Evolutionary conservation across 2,113 vertebrate species (phyloP), one percentile per base, ranked within the genome.

Genomic region (Stigmatopora nigra): DNA sequence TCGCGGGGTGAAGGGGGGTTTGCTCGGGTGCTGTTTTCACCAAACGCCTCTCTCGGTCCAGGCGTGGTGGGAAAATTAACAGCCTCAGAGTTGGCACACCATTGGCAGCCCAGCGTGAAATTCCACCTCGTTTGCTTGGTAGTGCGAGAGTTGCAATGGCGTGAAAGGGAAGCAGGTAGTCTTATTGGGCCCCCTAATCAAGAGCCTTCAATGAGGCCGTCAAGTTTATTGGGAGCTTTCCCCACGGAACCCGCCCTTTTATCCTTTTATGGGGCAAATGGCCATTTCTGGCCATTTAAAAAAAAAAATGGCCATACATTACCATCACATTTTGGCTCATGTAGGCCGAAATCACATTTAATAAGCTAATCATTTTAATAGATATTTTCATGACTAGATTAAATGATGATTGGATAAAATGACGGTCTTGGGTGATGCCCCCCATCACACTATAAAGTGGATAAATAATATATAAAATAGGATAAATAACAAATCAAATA

Each of bases 101-200:
- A 88, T 84, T 86, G 78, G 72, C 86, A 86, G 69, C 77, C 48
- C 85, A 84, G 90, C 79, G 86, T 86, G 90, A 87, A 88, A 90
- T 90, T 90, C 90, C 85, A 84, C 82, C 87, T 87, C 82, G 83
- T 87, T 90, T 88, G 78, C 79, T 89, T 89, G 61, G 70, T 81
- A 84, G 85, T 89, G 89, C 85, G 89, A 89, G 86, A 79, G 73
- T 77, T 65, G 79, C 81, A 75, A 80, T 88, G 88, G 86, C 83
- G 85, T 88, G 85, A 89, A 89, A 75, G 61, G 63, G 69, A 77
- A 63, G 77, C 80, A 86, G 88, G 84, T 87, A 81, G 77, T 67
- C 82, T 70, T 66, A 73, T 84, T 82, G 84, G 76, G 81, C 71
- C 79, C 38, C 68, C 85, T 85, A 80, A 88, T 87, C 82, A 87